These are phyloP conservation scores for Glossophaga mutica DNA, from an alignment of 2,797 vertebrate species.

Conservation along the genomic window DNA sequence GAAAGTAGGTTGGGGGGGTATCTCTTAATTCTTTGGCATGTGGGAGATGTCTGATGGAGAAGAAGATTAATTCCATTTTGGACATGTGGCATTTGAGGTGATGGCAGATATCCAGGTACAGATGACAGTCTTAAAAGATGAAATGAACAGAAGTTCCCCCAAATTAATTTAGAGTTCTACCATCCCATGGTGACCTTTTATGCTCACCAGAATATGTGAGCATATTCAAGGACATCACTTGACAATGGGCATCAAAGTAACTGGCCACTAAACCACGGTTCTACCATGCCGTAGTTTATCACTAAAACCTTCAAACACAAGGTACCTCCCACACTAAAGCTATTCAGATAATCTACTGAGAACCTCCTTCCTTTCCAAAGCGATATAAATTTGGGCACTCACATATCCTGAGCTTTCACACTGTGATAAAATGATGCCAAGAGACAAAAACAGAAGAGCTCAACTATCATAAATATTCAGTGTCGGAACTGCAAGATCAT, in stretches of 20 bases:
- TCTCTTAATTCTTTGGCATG: background rate
- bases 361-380: constrained; percentile 12
- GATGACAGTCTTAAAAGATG: background rate
- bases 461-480: background rate
- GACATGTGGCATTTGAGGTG: background rate
- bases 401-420: background rate
- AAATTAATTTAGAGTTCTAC: constrained; percentile 23
- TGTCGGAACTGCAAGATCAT: background rate
- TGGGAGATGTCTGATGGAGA: background rate
- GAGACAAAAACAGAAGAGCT: background rate
- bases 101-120: constrained; percentile 29
- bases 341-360: background rate
- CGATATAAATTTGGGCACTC: background rate
- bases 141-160: constrained; percentile 24
- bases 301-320: background rate
- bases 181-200: background rate
- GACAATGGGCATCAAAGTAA: background rate
- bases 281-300: background rate
- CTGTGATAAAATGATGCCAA: background rate
- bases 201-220: background rate
- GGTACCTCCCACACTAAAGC: background rate
- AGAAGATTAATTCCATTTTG: constrained; percentile 17
- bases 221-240: background rate
- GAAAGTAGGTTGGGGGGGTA: background rate
- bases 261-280: background rate